These are phyloP conservation scores for Panthera uncia DNA, from an alignment of 2,113 vertebrate genomes.

Conservation along the genomic window DNA sequence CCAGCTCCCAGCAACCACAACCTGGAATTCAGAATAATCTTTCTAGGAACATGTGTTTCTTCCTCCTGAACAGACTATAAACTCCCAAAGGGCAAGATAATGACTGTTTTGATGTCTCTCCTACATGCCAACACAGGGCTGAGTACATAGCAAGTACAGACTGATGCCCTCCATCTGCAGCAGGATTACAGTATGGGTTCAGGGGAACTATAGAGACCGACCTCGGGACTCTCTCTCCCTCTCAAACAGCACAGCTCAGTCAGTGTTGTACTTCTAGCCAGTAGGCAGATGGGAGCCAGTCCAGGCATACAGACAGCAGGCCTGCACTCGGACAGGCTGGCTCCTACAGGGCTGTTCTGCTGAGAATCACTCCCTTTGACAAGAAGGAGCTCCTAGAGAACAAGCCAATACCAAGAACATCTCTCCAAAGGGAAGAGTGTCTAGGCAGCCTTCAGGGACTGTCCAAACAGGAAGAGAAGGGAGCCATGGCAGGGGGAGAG, in stretches of 20 bases:
- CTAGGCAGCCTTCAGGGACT: not conserved
- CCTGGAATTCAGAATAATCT: not conserved
- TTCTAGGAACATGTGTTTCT: slow-evolving; percentile 40
- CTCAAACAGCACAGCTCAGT: not conserved
- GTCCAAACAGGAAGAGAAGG: not conserved
- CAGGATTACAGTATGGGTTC: not conserved
- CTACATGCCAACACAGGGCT: not conserved
- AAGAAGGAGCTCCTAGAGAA: not conserved
- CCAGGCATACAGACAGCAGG: not conserved
- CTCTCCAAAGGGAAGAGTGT: not conserved
- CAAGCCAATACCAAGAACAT: not conserved
- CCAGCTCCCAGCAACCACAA: not conserved
- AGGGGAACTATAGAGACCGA: not conserved
- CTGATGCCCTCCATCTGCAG: not conserved
- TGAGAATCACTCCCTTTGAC: not conserved
- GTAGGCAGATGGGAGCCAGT: not conserved
- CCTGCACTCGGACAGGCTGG: not conserved
- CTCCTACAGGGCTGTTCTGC: not conserved
- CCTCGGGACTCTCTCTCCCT: not conserved
- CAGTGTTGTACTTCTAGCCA: not conserved
- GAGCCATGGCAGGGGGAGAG: not conserved
- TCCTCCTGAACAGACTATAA: slow-evolving; percentile 21
- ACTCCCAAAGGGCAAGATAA: not conserved
- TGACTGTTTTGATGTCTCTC: slow-evolving; percentile 31
- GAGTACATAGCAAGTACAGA: not conserved